Base-by-base conservation (phyloP, 2,888 invertebrate genomes). In the Cephonodes hylas region DNA sequence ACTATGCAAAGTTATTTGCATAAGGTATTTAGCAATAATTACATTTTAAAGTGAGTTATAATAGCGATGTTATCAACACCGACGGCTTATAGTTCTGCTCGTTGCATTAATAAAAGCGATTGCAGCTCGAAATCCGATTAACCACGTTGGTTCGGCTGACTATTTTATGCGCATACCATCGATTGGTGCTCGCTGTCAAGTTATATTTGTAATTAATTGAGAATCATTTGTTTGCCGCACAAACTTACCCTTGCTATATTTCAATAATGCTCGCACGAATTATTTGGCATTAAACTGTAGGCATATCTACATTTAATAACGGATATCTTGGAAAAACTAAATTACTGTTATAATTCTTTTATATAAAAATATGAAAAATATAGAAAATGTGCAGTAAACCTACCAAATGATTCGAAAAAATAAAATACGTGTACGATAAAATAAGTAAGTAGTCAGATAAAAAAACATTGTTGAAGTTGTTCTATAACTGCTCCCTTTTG, bases 71-170 rank as follows among this genome's bases (percentile, higher is more conserved):
- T 53, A 53, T 60, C 23, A 42, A 42, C 38, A 48, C 10, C 68
- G 68, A 68, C 65, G 70, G 79, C 68, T 72, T 73, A 75, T 70
- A 73, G 70, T 65, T 69, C 65, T 67, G 74, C 68, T 66, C 69
- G 66, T 69, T 73, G 78, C 76, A 79, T 80, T 81, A 78, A 78
- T 79, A 76, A 81, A 83, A 78, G 71, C 75, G 72, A 76, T 78
- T 70, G 72, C 71, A 71, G 66, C 64, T 72, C 70, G 68, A 68
- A 81, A 83, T 79, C 80, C 78, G 81, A 81, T 83, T 77, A 79
- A 71, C 75, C 71, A 71, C 68, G 71, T 70, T 70, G 68, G 72
- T 74, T 69, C 73, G 71, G 73, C 75, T 71, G 72, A 72, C 72
- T 73, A 75, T 79, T 75, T 75, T 72, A 73, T 70, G 65, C 74